A percentile compares a stretch with the other conserved stretches of the same genome.
Conservation (phyloP, 2,113 vertebrate species). For the Grus americana region DNA sequence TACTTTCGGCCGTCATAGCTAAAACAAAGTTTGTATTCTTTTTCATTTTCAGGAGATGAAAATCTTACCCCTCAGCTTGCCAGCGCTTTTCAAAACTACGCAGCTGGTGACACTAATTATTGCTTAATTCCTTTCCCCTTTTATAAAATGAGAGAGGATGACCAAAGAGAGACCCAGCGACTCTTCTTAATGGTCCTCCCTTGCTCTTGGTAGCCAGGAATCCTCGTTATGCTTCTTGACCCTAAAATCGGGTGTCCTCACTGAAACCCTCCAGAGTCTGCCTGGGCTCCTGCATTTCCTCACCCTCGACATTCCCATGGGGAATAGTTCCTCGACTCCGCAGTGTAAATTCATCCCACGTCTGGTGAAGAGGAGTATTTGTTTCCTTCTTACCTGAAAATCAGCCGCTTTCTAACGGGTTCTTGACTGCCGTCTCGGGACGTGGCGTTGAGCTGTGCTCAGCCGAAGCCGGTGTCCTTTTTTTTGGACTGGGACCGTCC, state of each 20-base stretch:
- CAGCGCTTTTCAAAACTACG: not conserved
- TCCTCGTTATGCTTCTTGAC: not conserved
- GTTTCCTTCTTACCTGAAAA: not conserved
- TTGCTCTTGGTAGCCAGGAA: not conserved
- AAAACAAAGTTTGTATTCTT: not conserved
- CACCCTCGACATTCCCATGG: not conserved
- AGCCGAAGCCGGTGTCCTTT: not conserved
- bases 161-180: not conserved
- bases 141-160: not conserved
- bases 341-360: accelerated
- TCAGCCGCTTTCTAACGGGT: not conserved
- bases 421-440: accelerated
- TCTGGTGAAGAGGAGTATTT: not conserved
- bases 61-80: not conserved
- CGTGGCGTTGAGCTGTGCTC: not conserved
- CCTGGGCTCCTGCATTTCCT: not conserved
- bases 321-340: not conserved
- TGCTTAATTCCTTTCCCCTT: conserved; percentile 2
- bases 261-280: not conserved
- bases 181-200: not conserved
- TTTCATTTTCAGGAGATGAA: not conserved
- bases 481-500: not conserved
- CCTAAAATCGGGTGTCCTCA: accelerated
- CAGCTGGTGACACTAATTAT: not conserved
- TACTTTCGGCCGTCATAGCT: not conserved